phyloP scores from a whole-genome alignment of 2,113 vertebrate genomes.

The Pollimyrus isidori region DNA sequence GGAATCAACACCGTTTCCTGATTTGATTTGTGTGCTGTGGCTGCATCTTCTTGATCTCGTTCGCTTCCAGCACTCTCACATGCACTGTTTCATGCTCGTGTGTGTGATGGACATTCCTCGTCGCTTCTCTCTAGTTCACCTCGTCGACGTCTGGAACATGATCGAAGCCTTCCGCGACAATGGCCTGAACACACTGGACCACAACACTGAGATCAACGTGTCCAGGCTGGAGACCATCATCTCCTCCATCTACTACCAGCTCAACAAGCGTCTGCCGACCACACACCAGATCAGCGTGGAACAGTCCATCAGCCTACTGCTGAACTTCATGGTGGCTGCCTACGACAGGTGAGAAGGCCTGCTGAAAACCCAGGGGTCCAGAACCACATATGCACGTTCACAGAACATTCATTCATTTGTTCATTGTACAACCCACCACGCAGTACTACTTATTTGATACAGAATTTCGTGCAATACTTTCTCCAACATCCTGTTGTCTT shows the following conservation, averaged over 20 bases:
- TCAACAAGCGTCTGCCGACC: conserved; percentile 92
- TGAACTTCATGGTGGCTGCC: conserved; percentile 93
- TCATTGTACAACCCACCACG: background rate
- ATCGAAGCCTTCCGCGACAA: conserved; percentile 97
- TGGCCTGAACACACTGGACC: conserved; percentile 90
- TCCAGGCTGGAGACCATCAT: conserved; percentile 95
- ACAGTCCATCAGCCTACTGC: conserved; percentile 91
- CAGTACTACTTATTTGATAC: background rate
- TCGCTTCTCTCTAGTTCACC: conserved; percentile 71
- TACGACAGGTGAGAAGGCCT: conserved; percentile 74
- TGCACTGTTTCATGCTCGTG: background rate
- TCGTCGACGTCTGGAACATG: conserved; percentile 99
- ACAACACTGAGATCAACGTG: conserved; percentile 83
- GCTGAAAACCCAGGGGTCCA: background rate
- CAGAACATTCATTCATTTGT: background rate
- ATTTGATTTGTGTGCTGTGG: background rate
- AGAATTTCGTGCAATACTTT: background rate
- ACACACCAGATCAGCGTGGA: conserved; percentile 97
- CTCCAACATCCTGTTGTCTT: background rate
- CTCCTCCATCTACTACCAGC: conserved; percentile 95
- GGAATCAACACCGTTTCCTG: background rate
- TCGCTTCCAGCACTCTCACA: background rate
- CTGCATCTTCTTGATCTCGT: background rate
- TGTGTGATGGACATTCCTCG: background rate
- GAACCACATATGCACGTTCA: background rate